phyloP scores from a whole-genome alignment of 2,888 invertebrate genomes.

The Caenorhabditis sp. region DNA sequence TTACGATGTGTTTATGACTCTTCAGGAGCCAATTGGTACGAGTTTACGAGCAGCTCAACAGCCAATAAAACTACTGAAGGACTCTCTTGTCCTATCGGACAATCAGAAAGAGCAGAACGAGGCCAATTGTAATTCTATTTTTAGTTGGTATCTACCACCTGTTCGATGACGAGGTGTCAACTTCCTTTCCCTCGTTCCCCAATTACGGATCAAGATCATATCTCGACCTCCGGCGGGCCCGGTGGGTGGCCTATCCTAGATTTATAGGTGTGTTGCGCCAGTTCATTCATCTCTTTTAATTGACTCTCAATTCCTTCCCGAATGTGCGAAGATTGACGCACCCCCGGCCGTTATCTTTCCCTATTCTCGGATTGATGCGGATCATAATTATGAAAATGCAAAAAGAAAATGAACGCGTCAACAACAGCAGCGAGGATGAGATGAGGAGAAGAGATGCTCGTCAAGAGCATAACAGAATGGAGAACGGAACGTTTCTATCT shows the following conservation, averaged over 20 bases:
- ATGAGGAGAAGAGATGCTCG: constrained; percentile 43
- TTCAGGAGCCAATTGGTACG: neutral
- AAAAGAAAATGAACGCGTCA: constrained; percentile 50
- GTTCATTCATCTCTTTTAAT: constrained; percentile 61
- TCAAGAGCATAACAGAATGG: constrained; percentile 40
- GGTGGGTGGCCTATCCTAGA: constrained; percentile 51
- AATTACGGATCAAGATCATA: constrained; percentile 61
- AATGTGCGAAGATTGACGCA: constrained; percentile 53
- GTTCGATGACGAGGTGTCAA: constrained; percentile 51
- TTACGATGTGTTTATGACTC: constrained; percentile 35
- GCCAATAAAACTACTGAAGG: constrained; percentile 40
- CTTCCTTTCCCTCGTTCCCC: constrained; percentile 20
- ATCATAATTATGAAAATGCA: constrained; percentile 59
- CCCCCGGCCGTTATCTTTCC: constrained; percentile 21
- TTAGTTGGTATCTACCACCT: constrained; percentile 31
- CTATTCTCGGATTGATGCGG: constrained; percentile 9
- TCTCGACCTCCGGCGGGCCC: constrained; percentile 26
- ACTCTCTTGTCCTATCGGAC: constrained; percentile 3
- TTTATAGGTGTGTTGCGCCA: constrained; percentile 64
- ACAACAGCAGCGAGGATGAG: constrained; percentile 33
- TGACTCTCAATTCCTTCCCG: constrained; percentile 43
- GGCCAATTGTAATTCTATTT: constrained; percentile 45
- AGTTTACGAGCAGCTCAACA: constrained; percentile 61
- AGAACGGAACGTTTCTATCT: constrained; percentile 33
- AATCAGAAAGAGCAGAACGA: constrained; percentile 54